phyloP scores from a whole-genome alignment of 64 coral and sea anemone species.

The Pocillopora verrucosa region DNA sequence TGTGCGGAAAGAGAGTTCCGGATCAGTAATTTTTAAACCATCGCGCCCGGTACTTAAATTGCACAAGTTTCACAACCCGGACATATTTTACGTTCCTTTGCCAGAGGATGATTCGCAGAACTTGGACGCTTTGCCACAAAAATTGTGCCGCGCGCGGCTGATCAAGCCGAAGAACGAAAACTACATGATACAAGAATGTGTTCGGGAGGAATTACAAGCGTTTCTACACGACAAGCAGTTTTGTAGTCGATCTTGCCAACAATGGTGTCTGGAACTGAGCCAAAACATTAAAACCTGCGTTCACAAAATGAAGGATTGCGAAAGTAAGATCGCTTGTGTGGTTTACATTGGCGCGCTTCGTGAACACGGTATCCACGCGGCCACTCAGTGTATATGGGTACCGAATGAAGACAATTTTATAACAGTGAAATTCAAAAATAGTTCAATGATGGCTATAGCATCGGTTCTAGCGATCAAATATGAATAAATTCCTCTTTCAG shows the following conservation, averaged over 20 bases:
- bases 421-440: constrained; percentile 79
- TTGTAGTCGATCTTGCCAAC: constrained; percentile 62
- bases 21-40: not conserved
- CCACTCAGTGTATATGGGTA: constrained; percentile 68
- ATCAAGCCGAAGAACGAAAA: constrained; percentile 34
- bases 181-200: constrained; percentile 36
- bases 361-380: constrained; percentile 76
- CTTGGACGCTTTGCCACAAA: constrained; percentile 5
- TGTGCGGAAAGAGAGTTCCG: constrained; percentile 4
- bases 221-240: constrained; percentile 63
- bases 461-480: constrained; percentile 79
- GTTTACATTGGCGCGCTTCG: constrained; percentile 88
- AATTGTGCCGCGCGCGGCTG: constrained; percentile 36
- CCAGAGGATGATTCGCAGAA: constrained; percentile 42
- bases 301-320: constrained; percentile 55
- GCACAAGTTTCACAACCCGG: constrained; percentile 51
- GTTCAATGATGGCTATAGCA: constrained; percentile 82
- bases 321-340: constrained; percentile 75
- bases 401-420: constrained; percentile 77
- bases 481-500: constrained; percentile 13
- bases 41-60: constrained; percentile 14
- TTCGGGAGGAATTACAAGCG: constrained; percentile 36
- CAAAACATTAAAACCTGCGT: constrained; percentile 71
- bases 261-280: constrained; percentile 82
- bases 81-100: constrained; percentile 73